phyloP scores from a whole-genome alignment of 2,888 invertebrate genomes.

The Cloeon dipterum region DNA sequence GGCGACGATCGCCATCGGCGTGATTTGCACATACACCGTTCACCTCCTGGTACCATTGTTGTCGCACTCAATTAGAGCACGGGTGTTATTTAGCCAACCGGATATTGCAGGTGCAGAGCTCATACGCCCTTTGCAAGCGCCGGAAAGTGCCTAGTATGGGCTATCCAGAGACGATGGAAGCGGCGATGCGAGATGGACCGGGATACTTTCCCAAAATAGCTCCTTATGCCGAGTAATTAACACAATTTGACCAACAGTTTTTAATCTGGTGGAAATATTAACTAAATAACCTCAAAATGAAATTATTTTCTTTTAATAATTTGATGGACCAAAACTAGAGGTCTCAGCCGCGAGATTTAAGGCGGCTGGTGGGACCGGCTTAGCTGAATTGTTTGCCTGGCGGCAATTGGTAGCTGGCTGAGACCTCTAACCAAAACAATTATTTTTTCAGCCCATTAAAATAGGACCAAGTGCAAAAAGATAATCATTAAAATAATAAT shows the following conservation, averaged over 20 bases:
- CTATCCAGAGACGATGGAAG: conserved; percentile 62
- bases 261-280: neutral
- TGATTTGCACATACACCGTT: conserved; percentile 85
- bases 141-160: conserved; percentile 35
- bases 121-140: conserved; percentile 21
- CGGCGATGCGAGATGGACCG: conserved; percentile 56
- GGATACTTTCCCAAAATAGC: conserved; percentile 33
- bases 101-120: conserved; percentile 25
- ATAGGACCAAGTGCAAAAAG: no score
- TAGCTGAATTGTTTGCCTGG: no score
- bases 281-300: no score
- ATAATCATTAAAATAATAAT: no score
- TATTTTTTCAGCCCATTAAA: no score
- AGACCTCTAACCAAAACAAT: no score
- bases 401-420: no score
- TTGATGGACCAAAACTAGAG: no score
- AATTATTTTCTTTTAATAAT: no score
- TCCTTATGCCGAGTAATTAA: conserved; percentile 41
- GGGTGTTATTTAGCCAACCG: neutral
- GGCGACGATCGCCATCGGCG: conserved; percentile 62
- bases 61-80: neutral
- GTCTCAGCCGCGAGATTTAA: no score
- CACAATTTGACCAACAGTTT: conserved; percentile 14
- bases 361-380: no score
- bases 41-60: conserved; percentile 51